Percentiles rank a stretch among this genome's conserved stretches.
phyloP scores from a whole-genome alignment of 1,140 invertebrate genomes.

The Neodiprion fabricii region DNA sequence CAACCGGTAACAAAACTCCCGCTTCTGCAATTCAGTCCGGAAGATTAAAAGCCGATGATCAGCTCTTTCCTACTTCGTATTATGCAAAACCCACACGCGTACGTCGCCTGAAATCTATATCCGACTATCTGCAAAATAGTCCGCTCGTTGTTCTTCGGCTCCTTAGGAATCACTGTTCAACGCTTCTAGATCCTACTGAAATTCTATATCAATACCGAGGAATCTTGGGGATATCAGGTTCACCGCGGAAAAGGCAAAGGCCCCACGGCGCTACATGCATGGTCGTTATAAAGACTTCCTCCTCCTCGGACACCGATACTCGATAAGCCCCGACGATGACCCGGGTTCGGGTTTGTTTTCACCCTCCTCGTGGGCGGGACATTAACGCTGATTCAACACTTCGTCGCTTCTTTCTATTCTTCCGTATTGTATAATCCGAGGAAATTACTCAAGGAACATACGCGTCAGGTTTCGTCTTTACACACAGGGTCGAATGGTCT shows the following conservation, averaged over 20 bases:
- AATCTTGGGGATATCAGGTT: constrained; percentile 2
- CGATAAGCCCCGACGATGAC: background rate
- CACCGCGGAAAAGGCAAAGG: background rate
- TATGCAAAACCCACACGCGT: background rate
- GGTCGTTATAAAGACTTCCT: background rate
- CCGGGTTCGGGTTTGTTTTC: too few species aligned
- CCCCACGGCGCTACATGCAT: background rate
- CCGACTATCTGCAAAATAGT: background rate
- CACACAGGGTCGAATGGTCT: too few species aligned
- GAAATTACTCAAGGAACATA: background rate
- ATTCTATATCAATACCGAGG: background rate
- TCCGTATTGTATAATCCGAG: background rate
- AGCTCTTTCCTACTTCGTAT: background rate
- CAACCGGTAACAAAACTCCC: background rate
- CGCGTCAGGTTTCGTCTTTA: background rate
- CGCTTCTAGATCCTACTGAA: background rate
- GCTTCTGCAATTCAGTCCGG: background rate
- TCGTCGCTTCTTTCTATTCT: too few species aligned
- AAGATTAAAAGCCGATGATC: background rate
- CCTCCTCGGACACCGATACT: background rate
- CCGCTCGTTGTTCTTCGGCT: too few species aligned
- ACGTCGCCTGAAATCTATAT: too few species aligned
- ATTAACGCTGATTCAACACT: too few species aligned
- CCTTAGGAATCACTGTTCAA: background rate
- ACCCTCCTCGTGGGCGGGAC: too few species aligned